Conservation (phyloP, 2,888 invertebrate species). For the Oscheius sp. region DNA sequence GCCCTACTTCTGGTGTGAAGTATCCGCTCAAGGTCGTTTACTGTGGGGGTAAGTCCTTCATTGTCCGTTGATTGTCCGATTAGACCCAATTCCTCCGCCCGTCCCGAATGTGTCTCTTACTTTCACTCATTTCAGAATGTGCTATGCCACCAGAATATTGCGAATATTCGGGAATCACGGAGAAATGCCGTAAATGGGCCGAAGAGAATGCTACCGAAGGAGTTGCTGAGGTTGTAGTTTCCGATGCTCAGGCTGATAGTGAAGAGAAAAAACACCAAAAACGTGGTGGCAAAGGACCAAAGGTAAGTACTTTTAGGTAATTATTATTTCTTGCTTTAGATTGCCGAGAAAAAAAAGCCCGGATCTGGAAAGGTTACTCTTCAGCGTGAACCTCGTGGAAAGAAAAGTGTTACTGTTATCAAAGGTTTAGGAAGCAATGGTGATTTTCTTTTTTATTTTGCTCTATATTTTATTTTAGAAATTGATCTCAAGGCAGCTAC, state of each 20-base stretch:
- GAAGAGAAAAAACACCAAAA: conserved; percentile 81
- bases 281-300: conserved; percentile 87
- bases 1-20: conserved; percentile 47
- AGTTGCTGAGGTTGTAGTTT: conserved; percentile 40
- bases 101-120: background rate
- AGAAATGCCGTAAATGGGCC: conserved; percentile 90
- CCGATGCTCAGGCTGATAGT: conserved; percentile 27
- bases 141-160: conserved; percentile 81
- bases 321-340: background rate
- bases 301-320: conserved; percentile 70
- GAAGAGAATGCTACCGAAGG: conserved; percentile 84
- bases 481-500: conserved; percentile 97
- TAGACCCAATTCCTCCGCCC: background rate
- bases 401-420: conserved; percentile 97
- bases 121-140: conserved; percentile 50
- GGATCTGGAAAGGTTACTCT: conserved; percentile 77
- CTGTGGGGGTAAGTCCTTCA: conserved; percentile 56
- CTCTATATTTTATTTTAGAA: conserved; percentile 75
- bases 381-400: conserved; percentile 83
- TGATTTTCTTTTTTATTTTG: conserved; percentile 71
- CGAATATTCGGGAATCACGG: conserved; percentile 96
- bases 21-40: conserved; percentile 62
- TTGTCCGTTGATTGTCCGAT: conserved; percentile 1
- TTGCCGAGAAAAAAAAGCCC: conserved; percentile 75
- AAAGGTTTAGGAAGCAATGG: conserved; percentile 93